phyloP scores from a whole-genome alignment of 2,113 vertebrate species.

The Forbesichthys papilliferus region DNA sequence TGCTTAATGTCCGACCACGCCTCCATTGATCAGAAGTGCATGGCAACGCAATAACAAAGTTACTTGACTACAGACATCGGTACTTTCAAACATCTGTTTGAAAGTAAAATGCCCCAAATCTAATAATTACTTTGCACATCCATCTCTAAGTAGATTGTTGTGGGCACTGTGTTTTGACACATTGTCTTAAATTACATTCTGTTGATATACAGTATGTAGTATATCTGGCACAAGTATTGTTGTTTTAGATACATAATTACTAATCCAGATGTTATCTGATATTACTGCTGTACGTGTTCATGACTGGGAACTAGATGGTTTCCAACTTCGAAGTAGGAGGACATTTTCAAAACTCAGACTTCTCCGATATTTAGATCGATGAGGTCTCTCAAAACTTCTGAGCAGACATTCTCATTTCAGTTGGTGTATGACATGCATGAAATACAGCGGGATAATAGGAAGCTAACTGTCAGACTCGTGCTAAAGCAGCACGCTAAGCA shows the following conservation, averaged over 20 bases:
- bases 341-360: background rate
- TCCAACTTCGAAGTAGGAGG: too few relatives aligned
- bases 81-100: too few relatives aligned
- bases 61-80: background rate
- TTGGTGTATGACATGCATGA: too few relatives aligned
- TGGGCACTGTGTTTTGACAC: too few relatives aligned
- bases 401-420: too few relatives aligned
- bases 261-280: background rate
- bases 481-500: background rate
- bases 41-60: background rate
- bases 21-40: slow-evolving; percentile 25
- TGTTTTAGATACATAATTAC: background rate
- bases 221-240: background rate
- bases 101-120: too few relatives aligned
- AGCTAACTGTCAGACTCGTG: background rate
- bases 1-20: slow-evolving; percentile 63
- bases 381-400: background rate
- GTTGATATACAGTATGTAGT: background rate
- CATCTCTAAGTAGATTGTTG: too few relatives aligned
- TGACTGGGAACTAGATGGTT: background rate
- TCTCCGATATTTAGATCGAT: background rate
- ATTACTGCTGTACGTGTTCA: background rate
- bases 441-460: background rate
- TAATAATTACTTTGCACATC: too few relatives aligned
- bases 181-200: background rate